Base-by-base conservation (phyloP, 2,888 invertebrate species). In the Athalia rosae region DNA sequence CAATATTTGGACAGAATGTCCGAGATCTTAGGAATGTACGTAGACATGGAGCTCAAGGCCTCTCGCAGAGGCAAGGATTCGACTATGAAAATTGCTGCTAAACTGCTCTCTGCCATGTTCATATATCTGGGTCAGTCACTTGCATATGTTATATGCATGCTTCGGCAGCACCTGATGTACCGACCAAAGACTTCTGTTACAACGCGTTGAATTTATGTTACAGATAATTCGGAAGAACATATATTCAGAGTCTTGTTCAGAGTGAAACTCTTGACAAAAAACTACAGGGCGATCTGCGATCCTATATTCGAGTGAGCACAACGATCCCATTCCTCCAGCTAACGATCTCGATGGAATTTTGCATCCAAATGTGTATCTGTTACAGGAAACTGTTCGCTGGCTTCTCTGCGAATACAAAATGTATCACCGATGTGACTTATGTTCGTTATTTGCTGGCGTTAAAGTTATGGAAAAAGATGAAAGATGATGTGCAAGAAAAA, bases 1-100 rank as follows among this genome's bases (percentile, higher is more conserved):
- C 84, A 82, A 50, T 91, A 90, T 80, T 84, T 90, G 74, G 88
- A 89, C 79, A 86, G 87, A 82, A 90, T 91, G 88, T 86, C 90
- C 53, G 85, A 87, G 74, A 84, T 91, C 47, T 83, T 91, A 77
- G 85, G 85, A 53, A 84, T 90, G 80, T 90, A 90, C 80, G 81
- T 90, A 73, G 88, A 91, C 77, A 84, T 90, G 83, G 89, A 90
- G 80, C 83, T 91, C 3, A 87, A 86, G 81, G 86, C 87, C 73
- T 85, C 84, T 53, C 83, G 84, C 82, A 81, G 64, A 62, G 79
- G 80, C 5, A 50, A 78, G 63, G 83, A 80, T 61, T 78, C 84
- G 59, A 71, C 79, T 66, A 77, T 78, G 66, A 80, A 87, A 76
- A 76, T 85, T 63, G 81, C 85, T 73, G 82, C 83, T 58, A 85